Base-by-base conservation (phyloP, 2,113 vertebrate species). In the Verasper variegatus region DNA sequence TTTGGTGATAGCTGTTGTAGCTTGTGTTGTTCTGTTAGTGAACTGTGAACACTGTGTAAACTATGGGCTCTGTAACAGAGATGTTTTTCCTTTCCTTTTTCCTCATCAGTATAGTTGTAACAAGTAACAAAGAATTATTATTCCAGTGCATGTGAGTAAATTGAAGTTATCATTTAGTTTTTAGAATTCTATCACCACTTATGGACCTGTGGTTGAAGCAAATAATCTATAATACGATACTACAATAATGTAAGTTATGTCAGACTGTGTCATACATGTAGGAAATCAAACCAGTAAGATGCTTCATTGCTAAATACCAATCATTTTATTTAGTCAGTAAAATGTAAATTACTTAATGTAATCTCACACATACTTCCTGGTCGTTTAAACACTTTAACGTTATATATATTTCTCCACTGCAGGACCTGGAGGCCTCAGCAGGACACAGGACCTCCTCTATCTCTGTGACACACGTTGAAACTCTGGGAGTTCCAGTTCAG, bases 401-500 rank as follows among this genome's bases (percentile, higher is more conserved):
- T 6, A 47, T 26, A 10, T 26, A 10, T n/a, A 21, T 58, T 73
- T 24, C 11, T 18, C 68, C 65, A 0, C 35, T 86, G 51, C 85
- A 92, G 91, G 72, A 81, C 11, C 52, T 14, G 0, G 18, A 18
- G 47, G 47, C 47, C 20, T 51, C 18, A 8, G 49, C 15, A 5
- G 68, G 51, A 5, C 23, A 78, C 35, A 2, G 0, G 5, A 24
- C n/a, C 0, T 1, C 62, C 2, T 3, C 56, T 2, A 5, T 4
- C 6, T 64, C 49, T 4, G 17, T 59, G 54, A 52, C 21, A 17
- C 0, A 7, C 14, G 20, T 82, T n/a, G 85, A 88, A 81, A 90
- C 74, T 23, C 18, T 93, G 4, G 76, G 82, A 9, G 4, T 45
- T 68, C 84, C 91, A 0, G 78, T 92, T 70, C 89, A 94, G 82